phyloP scores from a whole-genome alignment of 2,113 vertebrate species.

The Odocoileus hemionus region DNA sequence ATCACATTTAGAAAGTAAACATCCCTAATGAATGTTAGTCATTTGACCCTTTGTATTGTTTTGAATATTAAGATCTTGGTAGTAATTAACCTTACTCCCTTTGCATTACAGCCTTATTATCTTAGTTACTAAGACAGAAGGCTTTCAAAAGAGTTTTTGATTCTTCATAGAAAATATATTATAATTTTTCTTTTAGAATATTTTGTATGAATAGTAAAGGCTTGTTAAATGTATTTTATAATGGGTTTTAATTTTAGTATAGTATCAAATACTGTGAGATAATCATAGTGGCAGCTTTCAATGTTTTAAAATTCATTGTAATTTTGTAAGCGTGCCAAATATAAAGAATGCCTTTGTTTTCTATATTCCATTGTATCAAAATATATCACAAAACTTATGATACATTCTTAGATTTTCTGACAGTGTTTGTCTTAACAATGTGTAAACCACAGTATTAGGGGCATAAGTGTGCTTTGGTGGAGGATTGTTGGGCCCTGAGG shows the following conservation, averaged over 20 bases:
- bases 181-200: neutral
- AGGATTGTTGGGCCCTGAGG: neutral
- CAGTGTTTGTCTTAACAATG: neutral
- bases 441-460: neutral
- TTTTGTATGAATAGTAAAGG: conserved; percentile 4
- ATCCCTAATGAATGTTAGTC: conserved; percentile 24
- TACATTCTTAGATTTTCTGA: neutral
- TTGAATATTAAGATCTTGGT: conserved; percentile 31
- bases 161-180: conserved; percentile 3
- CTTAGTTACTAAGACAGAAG: neutral
- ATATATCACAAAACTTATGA: neutral
- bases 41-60: conserved; percentile 5
- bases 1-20: conserved; percentile 20
- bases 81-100: conserved; percentile 14
- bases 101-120: neutral
- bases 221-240: conserved; percentile 10
- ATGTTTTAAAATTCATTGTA: conserved; percentile 24
- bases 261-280: neutral
- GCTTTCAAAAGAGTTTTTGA: neutral
- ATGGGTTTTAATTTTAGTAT: conserved; percentile 14
- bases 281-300: neutral
- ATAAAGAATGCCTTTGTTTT: neutral
- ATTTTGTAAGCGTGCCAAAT: conserved; percentile 8
- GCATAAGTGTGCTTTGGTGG: neutral
- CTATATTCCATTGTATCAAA: neutral